phyloP scores from a whole-genome alignment of 2,888 invertebrate genomes.

The Himalopsyche anomala region DNA sequence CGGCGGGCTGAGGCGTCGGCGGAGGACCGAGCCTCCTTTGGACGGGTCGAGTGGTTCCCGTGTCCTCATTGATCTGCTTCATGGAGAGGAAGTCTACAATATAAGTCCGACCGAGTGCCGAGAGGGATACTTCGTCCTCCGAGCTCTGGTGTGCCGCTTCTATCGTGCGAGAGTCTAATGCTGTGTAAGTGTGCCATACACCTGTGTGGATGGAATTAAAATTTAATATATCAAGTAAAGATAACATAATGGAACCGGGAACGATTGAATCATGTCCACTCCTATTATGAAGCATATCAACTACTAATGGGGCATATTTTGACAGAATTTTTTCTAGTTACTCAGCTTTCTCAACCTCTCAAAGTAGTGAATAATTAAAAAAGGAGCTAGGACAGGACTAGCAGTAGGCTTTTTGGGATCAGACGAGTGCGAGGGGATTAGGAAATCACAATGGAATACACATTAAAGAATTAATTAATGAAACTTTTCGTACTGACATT shows the following conservation, averaged over 20 bases:
- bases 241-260: too few species aligned
- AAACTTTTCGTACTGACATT: too few species aligned
- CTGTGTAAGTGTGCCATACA: slow-evolving; percentile 94
- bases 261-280: neutral
- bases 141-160: slow-evolving; percentile 96
- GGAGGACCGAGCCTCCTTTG: slow-evolving; percentile 87
- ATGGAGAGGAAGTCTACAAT: slow-evolving; percentile 97
- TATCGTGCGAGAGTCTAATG: slow-evolving; percentile 94
- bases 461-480: too few species aligned
- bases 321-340: too few species aligned
- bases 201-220: slow-evolving; percentile 76
- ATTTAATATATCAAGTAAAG: neutral
- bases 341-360: too few species aligned
- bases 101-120: slow-evolving; percentile 94
- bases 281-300: neutral
- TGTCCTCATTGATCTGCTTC: slow-evolving; percentile 99
- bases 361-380: too few species aligned
- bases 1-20: slow-evolving; percentile 73
- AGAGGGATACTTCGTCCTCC: slow-evolving; percentile 96
- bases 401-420: too few species aligned
- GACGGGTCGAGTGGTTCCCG: slow-evolving; percentile 94
- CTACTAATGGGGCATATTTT: neutral
- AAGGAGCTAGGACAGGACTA: too few species aligned
- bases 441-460: too few species aligned
- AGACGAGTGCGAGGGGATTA: too few species aligned